Evolutionary conservation across 2,888 invertebrate genomes (phyloP).

Genomic region (Andrena praecox): DNA sequence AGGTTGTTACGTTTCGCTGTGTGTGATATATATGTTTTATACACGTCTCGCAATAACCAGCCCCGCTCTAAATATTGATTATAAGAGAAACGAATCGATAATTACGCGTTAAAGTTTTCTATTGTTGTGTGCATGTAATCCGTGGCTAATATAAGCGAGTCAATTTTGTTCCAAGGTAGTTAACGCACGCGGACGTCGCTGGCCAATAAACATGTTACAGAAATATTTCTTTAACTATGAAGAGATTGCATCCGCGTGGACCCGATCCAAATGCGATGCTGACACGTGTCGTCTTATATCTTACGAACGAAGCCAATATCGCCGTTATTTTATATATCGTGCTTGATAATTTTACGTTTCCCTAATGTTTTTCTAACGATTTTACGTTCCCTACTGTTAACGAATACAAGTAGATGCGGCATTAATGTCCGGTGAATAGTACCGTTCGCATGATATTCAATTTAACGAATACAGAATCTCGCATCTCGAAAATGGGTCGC

Average conservation of each 20-base stretch:
- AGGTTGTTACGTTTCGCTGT: slow-evolving; percentile 19
- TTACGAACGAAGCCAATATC: slow-evolving; percentile 34
- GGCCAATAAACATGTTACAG: slow-evolving; percentile 45
- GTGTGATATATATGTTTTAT: slow-evolving; percentile 3
- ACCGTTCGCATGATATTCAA: background rate
- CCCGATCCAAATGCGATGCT: slow-evolving; percentile 40
- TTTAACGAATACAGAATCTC: background rate
- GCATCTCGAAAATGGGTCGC: background rate
- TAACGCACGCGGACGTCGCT: slow-evolving; percentile 17
- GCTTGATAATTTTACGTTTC: slow-evolving; percentile 9
- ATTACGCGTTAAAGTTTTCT: background rate
- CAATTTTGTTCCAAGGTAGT: slow-evolving; percentile 35
- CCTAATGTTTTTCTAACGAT: background rate
- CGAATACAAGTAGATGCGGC: too few species aligned
- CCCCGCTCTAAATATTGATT: background rate
- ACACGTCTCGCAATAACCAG: background rate
- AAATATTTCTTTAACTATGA: slow-evolving; percentile 46
- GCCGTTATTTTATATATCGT: background rate
- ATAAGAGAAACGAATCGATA: background rate
- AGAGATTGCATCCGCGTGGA: slow-evolving; percentile 28
- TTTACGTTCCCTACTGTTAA: background rate
- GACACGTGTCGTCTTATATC: background rate
- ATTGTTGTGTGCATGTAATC: background rate
- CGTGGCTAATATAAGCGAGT: background rate
- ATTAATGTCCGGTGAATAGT: background rate